Evolutionary conservation across 2,797 vertebrate genomes (phyloP).

Genomic region (Rhadinocentrus ornatus): DNA sequence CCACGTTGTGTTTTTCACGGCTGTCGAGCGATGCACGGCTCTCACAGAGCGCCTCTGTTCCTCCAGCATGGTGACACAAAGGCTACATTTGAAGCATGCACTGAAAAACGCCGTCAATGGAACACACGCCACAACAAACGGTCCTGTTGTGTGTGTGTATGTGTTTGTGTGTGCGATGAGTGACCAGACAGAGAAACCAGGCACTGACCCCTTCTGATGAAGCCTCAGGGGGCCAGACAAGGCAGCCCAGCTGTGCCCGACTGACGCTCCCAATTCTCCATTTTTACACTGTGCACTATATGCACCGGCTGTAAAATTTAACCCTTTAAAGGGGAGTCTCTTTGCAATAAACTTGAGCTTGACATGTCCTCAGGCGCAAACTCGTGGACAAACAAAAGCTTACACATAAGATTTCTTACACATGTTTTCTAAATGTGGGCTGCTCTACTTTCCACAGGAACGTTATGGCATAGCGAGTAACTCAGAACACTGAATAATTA

Average conservation of each 20-base stretch:
- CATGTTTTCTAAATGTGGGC: conserved; percentile 49
- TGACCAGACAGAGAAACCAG: conserved; percentile 84
- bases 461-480: conserved; percentile 40
- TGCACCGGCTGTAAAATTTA: conserved; percentile 58
- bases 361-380: conserved; percentile 59
- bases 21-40: conserved; percentile 70
- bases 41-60: conserved; percentile 86
- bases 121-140: conserved; percentile 85
- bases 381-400: conserved; percentile 65
- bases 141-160: conserved; percentile 80
- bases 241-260: conserved; percentile 82
- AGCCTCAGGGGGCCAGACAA: conserved; percentile 77
- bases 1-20: conserved; percentile 75
- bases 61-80: conserved; percentile 81
- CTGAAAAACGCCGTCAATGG: conserved; percentile 77
- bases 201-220: conserved; percentile 75
- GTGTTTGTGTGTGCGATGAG: conserved; percentile 64
- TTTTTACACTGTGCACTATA: conserved; percentile 64
- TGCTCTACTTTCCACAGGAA: conserved; percentile 35
- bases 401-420: conserved; percentile 58
- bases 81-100: conserved; percentile 85
- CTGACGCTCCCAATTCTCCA: conserved; percentile 49
- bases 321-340: conserved; percentile 57
- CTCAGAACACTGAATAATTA: conserved; percentile 54
- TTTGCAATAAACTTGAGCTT: conserved; percentile 58